Base-by-base conservation (phyloP, 1,140 invertebrate species). In the Drosophila grimshawi region DNA sequence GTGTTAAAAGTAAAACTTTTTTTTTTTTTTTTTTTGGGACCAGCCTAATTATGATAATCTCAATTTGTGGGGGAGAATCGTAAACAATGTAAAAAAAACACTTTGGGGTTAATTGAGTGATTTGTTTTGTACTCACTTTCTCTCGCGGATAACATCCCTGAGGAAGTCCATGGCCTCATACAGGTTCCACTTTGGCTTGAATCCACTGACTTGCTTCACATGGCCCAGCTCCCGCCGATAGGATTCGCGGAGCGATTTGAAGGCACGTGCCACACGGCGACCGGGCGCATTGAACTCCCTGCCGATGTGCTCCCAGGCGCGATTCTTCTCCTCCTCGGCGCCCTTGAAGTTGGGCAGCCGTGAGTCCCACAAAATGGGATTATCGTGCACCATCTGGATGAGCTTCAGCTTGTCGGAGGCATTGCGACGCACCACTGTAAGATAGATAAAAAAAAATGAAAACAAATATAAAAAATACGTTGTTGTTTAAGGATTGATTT, bases 341-440 rank as follows among this genome's bases (percentile, higher is more conserved):
- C 91, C 91, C 66, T 92, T 92, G 29, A 92, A 92, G 43, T 92
- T 92, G n/a, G 91, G 91, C n/a, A 92, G 53, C 6, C 91, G 91
- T 0, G 91, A 92, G 52, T 92, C 91, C 91, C 91, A 92, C 30
- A 92, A 65, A 11, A 92, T 92, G 33, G 90, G 91, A 62, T 92
- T 92, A 39, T 92, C 85, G 46, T 92, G 90, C n/a, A 92, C 91
- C 91, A 92, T 92, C 63, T 90, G 88, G 32, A 92, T 92, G 30
- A 92, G 91, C 53, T 90, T 92, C 32, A 92, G 55, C 52, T 92
- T 92, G 66, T 92, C 91, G 55, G 90, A 91, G 37, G 88, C 91
- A 60, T 92, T 92, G 10, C 91, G 90, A 19, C 91, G 80, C 45
- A 91, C 90, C 85, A 92, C 91, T 92, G 19, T 19, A 1, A 19